A percentile compares a stretch with the other conserved stretches of the same genome.
Evolutionary conservation across 2,888 invertebrate species (phyloP).

Genomic region (Isotomurus palustris): DNA sequence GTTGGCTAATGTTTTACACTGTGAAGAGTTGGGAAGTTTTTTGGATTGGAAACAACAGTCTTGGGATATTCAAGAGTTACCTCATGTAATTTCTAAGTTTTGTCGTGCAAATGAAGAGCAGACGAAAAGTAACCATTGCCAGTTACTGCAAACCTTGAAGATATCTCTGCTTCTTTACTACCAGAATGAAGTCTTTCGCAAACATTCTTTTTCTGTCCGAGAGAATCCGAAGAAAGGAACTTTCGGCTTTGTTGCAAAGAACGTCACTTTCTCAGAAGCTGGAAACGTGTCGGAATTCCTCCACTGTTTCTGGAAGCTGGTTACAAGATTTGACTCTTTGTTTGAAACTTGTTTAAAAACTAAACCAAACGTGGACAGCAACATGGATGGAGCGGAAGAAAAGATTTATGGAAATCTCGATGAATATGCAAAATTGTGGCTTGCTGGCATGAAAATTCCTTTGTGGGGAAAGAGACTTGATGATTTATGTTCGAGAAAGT

Average conservation of each 20-base stretch:
- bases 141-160: slow-evolving; percentile 19
- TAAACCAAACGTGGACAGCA: neutral
- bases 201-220: neutral
- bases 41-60: slow-evolving; percentile 48
- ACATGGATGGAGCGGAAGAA: neutral
- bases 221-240: slow-evolving; percentile 20
- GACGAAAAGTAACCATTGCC: neutral
- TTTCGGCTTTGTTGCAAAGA: slow-evolving; percentile 28
- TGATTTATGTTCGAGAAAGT: slow-evolving; percentile 21
- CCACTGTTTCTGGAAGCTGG: slow-evolving; percentile 23
- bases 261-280: slow-evolving; percentile 22
- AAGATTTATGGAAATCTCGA: slow-evolving; percentile 1
- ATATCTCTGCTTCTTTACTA: slow-evolving; percentile 22
- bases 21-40: slow-evolving; percentile 52
- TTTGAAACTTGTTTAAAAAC: neutral
- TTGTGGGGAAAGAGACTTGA: slow-evolving; percentile 36
- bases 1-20: slow-evolving; percentile 57
- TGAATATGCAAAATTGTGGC: slow-evolving; percentile 33
- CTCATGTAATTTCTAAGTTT: slow-evolving; percentile 36
- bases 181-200: slow-evolving; percentile 21
- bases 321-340: neutral
- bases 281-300: slow-evolving; percentile 32
- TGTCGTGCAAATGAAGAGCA: slow-evolving; percentile 16
- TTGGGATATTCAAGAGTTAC: slow-evolving; percentile 36
- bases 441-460: slow-evolving; percentile 29